A percentile compares a stretch with the other conserved stretches of the same genome.
Evolutionary conservation across 2,888 invertebrate genomes (phyloP).

Genomic region (Arrhopalites spinosus): DNA sequence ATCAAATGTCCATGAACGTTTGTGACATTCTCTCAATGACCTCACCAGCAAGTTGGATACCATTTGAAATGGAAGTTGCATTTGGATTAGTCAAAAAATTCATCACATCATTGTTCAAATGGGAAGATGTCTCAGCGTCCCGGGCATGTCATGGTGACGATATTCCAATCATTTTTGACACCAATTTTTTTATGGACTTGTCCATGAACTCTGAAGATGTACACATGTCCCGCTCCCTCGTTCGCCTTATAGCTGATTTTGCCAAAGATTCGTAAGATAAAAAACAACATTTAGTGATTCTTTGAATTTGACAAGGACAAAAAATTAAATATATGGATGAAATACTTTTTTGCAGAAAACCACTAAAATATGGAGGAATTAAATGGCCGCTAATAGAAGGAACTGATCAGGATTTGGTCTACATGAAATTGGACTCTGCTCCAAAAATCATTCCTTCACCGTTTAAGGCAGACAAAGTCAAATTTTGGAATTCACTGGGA

Average conservation of each 20-base stretch:
- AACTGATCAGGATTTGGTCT: neutral
- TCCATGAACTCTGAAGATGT: neutral
- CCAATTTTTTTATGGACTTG: neutral
- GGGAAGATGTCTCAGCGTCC: neutral
- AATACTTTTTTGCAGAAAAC: neutral
- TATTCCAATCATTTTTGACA: neutral
- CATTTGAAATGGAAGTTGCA: conserved; percentile 16
- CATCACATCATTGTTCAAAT: neutral
- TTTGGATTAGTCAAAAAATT: neutral
- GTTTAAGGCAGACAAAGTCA: neutral
- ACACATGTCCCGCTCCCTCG: neutral
- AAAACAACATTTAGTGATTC: neutral
- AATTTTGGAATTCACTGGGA: neutral
- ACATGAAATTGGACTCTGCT: neutral
- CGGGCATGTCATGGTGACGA: neutral
- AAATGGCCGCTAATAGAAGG: neutral
- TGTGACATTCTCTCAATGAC: neutral
- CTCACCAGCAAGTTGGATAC: neutral
- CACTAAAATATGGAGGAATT: neutral
- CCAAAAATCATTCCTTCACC: neutral
- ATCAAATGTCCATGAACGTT: neutral
- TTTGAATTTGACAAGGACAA: neutral
- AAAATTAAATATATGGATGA: neutral
- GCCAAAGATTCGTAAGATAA: neutral
- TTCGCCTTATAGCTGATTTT: neutral